phyloP scores from a whole-genome alignment of 92 coral and sea anemone species.

The Paramuricea clavata region DNA sequence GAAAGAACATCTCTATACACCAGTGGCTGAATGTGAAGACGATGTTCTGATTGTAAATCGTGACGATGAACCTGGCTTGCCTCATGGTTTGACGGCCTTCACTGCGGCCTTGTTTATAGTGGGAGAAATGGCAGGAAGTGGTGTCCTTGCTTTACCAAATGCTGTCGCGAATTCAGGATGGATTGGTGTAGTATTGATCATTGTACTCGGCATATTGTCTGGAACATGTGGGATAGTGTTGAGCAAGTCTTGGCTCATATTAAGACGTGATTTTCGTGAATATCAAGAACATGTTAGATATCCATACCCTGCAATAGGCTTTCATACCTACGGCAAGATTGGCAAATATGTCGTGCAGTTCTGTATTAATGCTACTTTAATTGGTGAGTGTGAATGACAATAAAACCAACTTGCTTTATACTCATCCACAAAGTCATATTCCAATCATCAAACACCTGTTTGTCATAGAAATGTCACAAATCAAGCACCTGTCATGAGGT shows the following conservation, averaged over 20 bases:
- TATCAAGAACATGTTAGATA: conserved; percentile 87
- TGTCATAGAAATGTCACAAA: no score
- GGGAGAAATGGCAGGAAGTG: conserved; percentile 99
- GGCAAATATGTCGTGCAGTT: conserved; percentile 82
- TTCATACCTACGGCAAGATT: conserved; percentile 84
- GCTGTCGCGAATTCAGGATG: conserved; percentile 86
- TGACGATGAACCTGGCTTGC: not conserved
- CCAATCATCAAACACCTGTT: no score
- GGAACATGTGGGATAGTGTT: conserved; percentile 90
- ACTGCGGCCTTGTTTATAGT: conserved; percentile 93
- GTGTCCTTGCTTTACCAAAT: conserved; percentile 89
- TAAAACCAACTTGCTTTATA: no score
- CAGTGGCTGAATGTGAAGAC: not conserved
- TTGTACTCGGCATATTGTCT: conserved; percentile 75
- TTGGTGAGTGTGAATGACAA: no score
- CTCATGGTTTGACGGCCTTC: conserved; percentile 80
- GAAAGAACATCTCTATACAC: not conserved
- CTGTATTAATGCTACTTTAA: conserved; percentile 81
- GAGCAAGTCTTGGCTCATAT: conserved; percentile 81
- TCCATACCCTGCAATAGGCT: conserved; percentile 93
- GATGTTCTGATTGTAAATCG: not conserved
- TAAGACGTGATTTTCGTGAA: conserved; percentile 75
- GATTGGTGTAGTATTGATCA: conserved; percentile 79
- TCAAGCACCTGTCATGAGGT: no score
- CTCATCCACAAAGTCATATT: no score